Evolutionary conservation across 2,888 invertebrate genomes (phyloP).

Genomic region (Loripinus fragilis): DNA sequence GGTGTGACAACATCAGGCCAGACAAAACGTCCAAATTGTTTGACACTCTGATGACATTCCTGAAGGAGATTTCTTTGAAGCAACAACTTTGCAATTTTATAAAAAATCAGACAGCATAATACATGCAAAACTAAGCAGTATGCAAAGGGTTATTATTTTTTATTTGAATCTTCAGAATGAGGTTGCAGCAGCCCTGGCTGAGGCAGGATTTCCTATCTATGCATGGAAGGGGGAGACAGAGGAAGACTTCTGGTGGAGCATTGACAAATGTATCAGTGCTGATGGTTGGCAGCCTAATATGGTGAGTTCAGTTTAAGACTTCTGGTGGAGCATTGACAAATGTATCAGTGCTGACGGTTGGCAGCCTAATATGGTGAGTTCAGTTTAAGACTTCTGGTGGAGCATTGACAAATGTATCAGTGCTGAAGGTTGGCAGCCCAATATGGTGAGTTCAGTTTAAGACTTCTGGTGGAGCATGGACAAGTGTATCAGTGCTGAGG

Average conservation of each 20-base stretch:
- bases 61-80: not conserved
- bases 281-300: constrained; percentile 99
- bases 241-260: constrained; percentile 99
- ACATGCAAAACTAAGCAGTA: too few relatives aligned
- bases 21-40: too few relatives aligned
- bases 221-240: constrained; percentile 99
- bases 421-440: constrained; percentile 96
- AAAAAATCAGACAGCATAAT: too few relatives aligned
- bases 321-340: too few relatives aligned
- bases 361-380: too few relatives aligned
- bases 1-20: too few relatives aligned
- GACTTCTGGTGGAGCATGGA: too few relatives aligned
- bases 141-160: too few relatives aligned
- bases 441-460: constrained; percentile 88
- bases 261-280: constrained; percentile 96
- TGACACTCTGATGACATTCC: constrained; percentile 36
- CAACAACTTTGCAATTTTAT: too few relatives aligned
- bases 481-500: too few relatives aligned
- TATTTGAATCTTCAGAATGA: constrained; percentile 91
- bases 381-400: constrained; percentile 99
- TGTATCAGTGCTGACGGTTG: too few relatives aligned
- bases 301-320: constrained; percentile 84
- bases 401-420: constrained; percentile 98
- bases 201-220: constrained; percentile 93
- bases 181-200: constrained; percentile 97